phyloP scores from a whole-genome alignment of 2,888 invertebrate genomes.

The Callyntrura sp. region DNA sequence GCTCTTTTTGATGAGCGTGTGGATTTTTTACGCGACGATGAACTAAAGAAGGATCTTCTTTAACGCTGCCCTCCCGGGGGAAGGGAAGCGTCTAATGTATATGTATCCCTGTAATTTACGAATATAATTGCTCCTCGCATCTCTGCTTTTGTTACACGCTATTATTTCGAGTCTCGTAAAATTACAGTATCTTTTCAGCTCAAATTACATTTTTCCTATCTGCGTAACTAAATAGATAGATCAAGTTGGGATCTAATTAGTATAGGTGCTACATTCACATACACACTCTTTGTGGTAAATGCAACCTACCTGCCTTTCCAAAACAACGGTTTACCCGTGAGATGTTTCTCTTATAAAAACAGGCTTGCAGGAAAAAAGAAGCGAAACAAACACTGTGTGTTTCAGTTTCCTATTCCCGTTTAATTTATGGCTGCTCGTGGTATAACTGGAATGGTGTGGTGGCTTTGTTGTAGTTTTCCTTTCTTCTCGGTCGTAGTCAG shows the following conservation, averaged over 20 bases:
- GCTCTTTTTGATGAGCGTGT: neutral
- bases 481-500: neutral
- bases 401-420: conserved; percentile 14
- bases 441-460: neutral
- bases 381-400: too few species aligned
- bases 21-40: neutral
- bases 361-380: too few species aligned
- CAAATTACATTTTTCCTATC: neutral
- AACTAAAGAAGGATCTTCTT: neutral
- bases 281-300: neutral
- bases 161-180: conserved; percentile 6
- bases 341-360: conserved; percentile 16
- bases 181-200: neutral
- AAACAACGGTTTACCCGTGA: neutral
- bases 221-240: conserved; percentile 9
- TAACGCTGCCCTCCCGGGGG: neutral
- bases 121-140: conserved; percentile 48
- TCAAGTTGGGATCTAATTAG: conserved; percentile 53
- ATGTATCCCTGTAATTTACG: conserved; percentile 48
- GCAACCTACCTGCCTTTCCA: neutral
- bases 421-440: conserved; percentile 30
- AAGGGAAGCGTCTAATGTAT: too few species aligned
- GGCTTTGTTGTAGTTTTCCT: neutral
- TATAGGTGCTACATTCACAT: neutral
- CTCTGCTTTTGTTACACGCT: conserved; percentile 44